Evolutionary conservation across 2,113 vertebrate genomes (phyloP).

Genomic region (Oenanthe oenanthe): DNA sequence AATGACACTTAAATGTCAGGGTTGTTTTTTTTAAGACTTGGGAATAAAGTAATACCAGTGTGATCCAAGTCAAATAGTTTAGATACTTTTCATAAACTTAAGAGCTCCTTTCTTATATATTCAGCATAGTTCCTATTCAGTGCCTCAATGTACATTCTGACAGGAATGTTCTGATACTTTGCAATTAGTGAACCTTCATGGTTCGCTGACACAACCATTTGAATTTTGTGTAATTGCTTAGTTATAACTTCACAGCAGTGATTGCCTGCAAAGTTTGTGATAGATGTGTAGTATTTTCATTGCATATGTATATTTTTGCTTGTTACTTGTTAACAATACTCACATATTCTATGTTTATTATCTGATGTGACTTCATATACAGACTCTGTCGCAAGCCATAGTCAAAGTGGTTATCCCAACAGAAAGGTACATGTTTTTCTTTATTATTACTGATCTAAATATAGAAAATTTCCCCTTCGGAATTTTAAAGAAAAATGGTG

Average conservation of each 20-base stretch:
- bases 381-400: constrained; percentile 99
- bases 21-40: constrained; percentile 76
- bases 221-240: constrained; percentile 83
- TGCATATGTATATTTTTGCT: constrained; percentile 99
- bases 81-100: constrained; percentile 71
- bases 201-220: constrained; percentile 80
- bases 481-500: constrained; percentile 82
- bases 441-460: constrained; percentile 99
- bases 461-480: constrained; percentile 94
- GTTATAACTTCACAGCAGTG: constrained; percentile 86
- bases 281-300: constrained; percentile 90
- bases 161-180: constrained; percentile 79
- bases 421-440: constrained; percentile 99
- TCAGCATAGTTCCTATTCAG: constrained; percentile 77
- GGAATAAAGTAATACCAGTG: constrained; percentile 72
- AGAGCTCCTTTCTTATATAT: constrained; percentile 76
- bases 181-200: constrained; percentile 78
- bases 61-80: constrained; percentile 72
- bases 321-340: constrained; percentile 99
- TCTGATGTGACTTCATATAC: constrained; percentile 99
- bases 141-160: constrained; percentile 79
- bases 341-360: constrained; percentile 99
- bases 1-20: constrained; percentile 76
- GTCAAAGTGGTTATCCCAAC: constrained; percentile 99
- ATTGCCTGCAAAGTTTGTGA: constrained; percentile 87